Conservation (phyloP, 2,888 invertebrate species). For the Hydraecia micacea region DNA sequence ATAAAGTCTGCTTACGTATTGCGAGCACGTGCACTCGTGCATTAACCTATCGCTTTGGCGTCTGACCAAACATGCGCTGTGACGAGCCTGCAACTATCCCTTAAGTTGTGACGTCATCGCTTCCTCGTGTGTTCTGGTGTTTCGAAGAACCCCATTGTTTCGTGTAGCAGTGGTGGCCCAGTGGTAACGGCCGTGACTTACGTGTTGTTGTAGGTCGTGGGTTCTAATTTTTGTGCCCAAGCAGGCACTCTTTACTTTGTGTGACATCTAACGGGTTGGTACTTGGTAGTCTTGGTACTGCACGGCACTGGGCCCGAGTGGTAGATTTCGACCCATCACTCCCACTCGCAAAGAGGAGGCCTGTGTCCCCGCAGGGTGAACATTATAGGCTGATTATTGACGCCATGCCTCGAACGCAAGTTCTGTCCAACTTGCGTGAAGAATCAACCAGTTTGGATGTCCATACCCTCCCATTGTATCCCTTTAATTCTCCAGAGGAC, state of each 20-base stretch:
- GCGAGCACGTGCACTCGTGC: conserved; percentile 79
- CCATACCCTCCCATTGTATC: too few relatives aligned
- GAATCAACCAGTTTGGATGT: background rate
- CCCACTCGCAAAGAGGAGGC: too few relatives aligned
- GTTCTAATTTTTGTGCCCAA: background rate
- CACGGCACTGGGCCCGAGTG: too few relatives aligned
- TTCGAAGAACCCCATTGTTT: background rate
- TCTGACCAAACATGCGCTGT: conserved; percentile 75
- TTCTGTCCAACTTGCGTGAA: background rate
- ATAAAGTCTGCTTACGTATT: conserved; percentile 43
- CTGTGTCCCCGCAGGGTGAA: too few relatives aligned
- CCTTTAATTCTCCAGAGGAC: background rate
- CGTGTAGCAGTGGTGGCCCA: background rate
- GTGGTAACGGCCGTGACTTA: too few relatives aligned
- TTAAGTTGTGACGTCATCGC: conserved; percentile 13
- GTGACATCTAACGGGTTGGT: too few relatives aligned
- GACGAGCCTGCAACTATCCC: conserved; percentile 36
- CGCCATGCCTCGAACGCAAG: too few relatives aligned
- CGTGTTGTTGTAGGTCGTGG: too few relatives aligned
- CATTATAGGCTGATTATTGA: background rate
- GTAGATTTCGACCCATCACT: too few relatives aligned
- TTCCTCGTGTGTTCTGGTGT: background rate
- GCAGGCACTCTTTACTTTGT: too few relatives aligned
- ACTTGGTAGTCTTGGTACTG: too few relatives aligned
- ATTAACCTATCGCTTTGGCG: conserved; percentile 78